Evolutionary conservation across 1,140 invertebrate genomes (phyloP).

Genomic region (Heliconius hermathena): DNA sequence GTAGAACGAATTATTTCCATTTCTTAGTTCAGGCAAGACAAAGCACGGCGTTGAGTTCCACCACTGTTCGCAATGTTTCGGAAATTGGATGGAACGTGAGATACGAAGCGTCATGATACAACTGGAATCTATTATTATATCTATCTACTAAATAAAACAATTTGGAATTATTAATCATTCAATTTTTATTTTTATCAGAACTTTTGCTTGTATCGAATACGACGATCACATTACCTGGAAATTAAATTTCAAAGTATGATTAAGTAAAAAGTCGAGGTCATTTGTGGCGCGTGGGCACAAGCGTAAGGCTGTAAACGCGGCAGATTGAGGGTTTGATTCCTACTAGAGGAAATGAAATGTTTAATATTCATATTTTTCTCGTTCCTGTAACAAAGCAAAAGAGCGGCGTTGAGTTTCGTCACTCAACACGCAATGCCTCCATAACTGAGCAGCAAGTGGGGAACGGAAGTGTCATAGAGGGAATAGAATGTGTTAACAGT

Average conservation of each 20-base stretch:
- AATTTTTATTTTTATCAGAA: not conserved
- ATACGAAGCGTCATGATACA: too few species aligned
- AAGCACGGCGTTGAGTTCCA: too few species aligned
- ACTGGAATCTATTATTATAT: too few species aligned
- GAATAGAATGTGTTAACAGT: not conserved
- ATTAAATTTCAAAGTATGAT: not conserved
- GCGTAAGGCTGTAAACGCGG: not conserved
- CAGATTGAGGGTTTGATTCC: not conserved
- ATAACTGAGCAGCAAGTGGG: not conserved
- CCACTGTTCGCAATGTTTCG: too few species aligned
- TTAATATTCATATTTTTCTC: not conserved
- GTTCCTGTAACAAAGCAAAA: not conserved
- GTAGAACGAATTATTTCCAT: not conserved
- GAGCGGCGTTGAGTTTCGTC: not conserved
- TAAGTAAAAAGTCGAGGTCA: too few species aligned
- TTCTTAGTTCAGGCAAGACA: not conserved
- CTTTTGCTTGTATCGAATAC: not conserved
- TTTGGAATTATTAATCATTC: not conserved
- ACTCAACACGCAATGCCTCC: not conserved
- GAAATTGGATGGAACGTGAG: too few species aligned
- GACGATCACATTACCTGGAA: not conserved
- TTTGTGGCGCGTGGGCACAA: not conserved
- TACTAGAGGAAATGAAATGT: not conserved
- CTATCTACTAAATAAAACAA: not conserved
- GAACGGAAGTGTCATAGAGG: too few species aligned